Evolutionary conservation across 1,140 invertebrate genomes (phyloP).

Genomic region (Aricia agestis): DNA sequence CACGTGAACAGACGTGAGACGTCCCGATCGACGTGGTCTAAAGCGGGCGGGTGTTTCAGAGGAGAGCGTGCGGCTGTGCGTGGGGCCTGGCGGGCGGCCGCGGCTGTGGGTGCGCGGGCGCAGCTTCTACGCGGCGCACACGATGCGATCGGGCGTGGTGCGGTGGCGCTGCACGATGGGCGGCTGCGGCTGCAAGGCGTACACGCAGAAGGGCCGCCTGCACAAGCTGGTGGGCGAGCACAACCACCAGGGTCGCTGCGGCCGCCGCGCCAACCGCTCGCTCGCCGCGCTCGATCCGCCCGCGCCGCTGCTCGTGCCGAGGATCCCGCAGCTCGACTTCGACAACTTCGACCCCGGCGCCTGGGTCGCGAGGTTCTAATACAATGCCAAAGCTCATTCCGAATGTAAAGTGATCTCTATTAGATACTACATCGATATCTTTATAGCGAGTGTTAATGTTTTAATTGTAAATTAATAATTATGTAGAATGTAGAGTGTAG

Average conservation of each 20-base stretch:
- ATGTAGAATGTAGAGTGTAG: too few species aligned
- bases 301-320: constrained; percentile 46
- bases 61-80: constrained; percentile 53
- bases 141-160: constrained; percentile 65
- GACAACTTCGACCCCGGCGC: constrained; percentile 63
- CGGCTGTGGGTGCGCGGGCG: constrained; percentile 64
- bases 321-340: constrained; percentile 52
- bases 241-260: constrained; percentile 55
- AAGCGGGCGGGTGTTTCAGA: constrained; percentile 46
- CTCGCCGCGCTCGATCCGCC: constrained; percentile 33
- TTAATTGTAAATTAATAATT: background rate
- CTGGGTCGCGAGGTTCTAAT: constrained; percentile 57
- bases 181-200: constrained; percentile 66
- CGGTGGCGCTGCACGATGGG: constrained; percentile 71
- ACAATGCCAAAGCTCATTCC: constrained; percentile 3
- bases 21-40: constrained; percentile 22
- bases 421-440: background rate
- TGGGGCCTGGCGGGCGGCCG: constrained; percentile 64
- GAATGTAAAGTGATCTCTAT: background rate
- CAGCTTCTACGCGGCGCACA: constrained; percentile 68
- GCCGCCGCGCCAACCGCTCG: constrained; percentile 33
- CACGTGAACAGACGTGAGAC: background rate
- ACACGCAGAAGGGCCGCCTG: constrained; percentile 61
- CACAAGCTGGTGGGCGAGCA: constrained; percentile 66
- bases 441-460: background rate